Evolutionary conservation across 2,797 vertebrate genomes (phyloP).

Genomic region (Salmo trutta): DNA sequence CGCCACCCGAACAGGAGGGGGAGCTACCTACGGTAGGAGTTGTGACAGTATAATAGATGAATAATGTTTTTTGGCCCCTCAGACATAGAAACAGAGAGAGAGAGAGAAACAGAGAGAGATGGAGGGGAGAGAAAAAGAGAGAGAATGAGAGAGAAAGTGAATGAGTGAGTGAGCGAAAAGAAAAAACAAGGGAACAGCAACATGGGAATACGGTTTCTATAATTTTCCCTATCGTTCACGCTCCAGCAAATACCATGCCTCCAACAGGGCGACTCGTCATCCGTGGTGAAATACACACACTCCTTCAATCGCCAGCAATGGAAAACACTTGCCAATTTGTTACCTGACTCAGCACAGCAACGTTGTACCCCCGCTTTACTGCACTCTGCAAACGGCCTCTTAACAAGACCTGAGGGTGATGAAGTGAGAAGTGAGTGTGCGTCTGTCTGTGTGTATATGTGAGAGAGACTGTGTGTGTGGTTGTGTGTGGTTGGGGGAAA

Average conservation of each 20-base stretch:
- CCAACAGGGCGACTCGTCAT: constrained; percentile 34
- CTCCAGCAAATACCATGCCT: constrained; percentile 33
- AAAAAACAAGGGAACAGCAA: neutral
- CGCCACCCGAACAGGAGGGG: no score
- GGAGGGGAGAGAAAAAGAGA: neutral
- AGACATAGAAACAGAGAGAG: constrained; percentile 19
- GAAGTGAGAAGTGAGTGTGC: constrained; percentile 63
- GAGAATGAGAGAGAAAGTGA: neutral
- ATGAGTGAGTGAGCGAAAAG: neutral
- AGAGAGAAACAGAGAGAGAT: neutral
- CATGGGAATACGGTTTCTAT: constrained; percentile 40
- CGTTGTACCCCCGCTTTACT: constrained; percentile 41
- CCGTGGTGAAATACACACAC: constrained; percentile 40
- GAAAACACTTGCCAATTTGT: constrained; percentile 63
- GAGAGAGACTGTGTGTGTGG: constrained; percentile 26
- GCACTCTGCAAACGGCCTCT: constrained; percentile 53
- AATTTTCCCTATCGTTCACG: constrained; percentile 48
- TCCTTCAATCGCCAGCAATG: constrained; percentile 49
- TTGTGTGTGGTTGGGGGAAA: neutral
- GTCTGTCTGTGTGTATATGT: constrained; percentile 27
- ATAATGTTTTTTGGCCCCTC: constrained; percentile 51
- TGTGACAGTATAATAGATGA: constrained; percentile 40
- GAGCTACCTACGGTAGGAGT: no score
- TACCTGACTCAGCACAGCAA: constrained; percentile 58
- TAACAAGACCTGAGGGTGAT: constrained; percentile 65